Base-by-base conservation (phyloP, 1,140 invertebrate species). In the Metaphire vulgaris region DNA sequence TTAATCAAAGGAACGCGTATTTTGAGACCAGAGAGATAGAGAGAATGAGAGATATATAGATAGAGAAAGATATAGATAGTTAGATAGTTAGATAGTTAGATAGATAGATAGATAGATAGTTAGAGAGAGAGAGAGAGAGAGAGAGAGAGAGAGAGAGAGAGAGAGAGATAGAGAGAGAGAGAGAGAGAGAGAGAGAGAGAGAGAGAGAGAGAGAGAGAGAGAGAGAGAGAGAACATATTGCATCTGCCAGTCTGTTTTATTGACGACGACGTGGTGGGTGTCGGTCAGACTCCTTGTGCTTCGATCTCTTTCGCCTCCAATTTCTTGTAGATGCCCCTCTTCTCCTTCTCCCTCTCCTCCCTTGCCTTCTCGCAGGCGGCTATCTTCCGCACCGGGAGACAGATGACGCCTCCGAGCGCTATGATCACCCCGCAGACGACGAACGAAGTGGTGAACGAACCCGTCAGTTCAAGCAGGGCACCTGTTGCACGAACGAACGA, bases 381-480 rank as follows among this genome's bases (percentile, higher is more conserved):
- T 56, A 81, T 78, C 30, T 67, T 65, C 0, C 76, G 92, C 56
- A 95, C 92, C 77, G 93, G 88, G 81, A 96, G 93, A 80, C 92
- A 93, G 15, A 93, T 92, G 0, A 93, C 80, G 0, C 94, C 92
- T 21, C 94, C 91, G 2, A 95, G 84, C 2, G 92, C 89, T 85
- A 98, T 94, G 83, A 97, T 90, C 0, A 89, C 90, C 65, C 92
- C 94, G 32, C 95, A 94, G 88, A 96, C 91, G 82, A 91, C 95
- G 85, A 98, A 98, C 32, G 95, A 92, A 32, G 94, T 89, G 80
- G 90, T 90, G 82, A 95, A 97, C 77, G 89, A 91, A 75, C 91
- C 84, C 0, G 94, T 96, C 0, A 90, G 88, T 84, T 98, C 95
- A 81, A 92, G 95, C 31, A 98, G 89, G 66, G 90, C 90, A 74